These are phyloP conservation scores for Otus scops DNA, from an alignment of 2,797 vertebrate species.

Conservation along the genomic window DNA sequence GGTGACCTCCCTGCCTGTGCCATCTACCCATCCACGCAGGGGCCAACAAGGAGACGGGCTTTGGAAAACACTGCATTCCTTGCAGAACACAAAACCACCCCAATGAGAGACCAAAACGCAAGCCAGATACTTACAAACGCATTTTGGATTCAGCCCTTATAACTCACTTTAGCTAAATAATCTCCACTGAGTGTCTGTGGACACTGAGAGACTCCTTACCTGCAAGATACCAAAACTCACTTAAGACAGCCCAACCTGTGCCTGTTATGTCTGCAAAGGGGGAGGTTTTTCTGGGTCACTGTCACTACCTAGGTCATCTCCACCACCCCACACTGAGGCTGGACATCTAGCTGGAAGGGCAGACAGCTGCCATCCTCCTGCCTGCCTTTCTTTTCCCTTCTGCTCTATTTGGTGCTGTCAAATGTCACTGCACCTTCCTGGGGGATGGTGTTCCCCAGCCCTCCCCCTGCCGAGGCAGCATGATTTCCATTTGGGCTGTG, in stretches of 20 bases:
- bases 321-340: not conserved
- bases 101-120: not conserved
- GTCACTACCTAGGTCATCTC: not conserved
- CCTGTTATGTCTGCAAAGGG: not conserved
- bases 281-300: not conserved
- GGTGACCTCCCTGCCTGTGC: not conserved
- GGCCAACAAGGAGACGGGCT: not conserved
- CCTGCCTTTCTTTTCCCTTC: not conserved
- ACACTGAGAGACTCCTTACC: not conserved
- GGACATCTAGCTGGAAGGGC: not conserved
- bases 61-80: not conserved
- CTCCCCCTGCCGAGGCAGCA: rapidly evolving
- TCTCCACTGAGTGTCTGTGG: not conserved
- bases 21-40: not conserved
- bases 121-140: not conserved
- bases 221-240: not conserved
- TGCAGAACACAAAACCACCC: not conserved
- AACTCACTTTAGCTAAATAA: not conserved
- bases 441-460: not conserved
- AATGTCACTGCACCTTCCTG: not conserved
- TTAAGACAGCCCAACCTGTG: not conserved
- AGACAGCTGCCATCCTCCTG: not conserved
- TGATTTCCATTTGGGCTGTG: not conserved
- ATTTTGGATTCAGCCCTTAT: not conserved
- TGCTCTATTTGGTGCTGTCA: not conserved